Base-by-base conservation (phyloP, 2,888 invertebrate species). In the Chironomus tentans region DNA sequence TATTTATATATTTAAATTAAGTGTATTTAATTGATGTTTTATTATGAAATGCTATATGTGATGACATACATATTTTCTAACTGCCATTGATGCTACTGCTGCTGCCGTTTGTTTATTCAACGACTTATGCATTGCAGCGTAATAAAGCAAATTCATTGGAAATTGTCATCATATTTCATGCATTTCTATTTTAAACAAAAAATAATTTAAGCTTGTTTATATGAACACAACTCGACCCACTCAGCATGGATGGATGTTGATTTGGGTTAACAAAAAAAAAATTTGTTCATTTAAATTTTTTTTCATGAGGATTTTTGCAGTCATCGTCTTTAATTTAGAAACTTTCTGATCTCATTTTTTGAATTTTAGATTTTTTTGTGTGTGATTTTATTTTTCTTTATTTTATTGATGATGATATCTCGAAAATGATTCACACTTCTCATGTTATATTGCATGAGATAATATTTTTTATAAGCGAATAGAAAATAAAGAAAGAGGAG, bases 1-100 rank as follows among this genome's bases (percentile, higher is more conserved):
- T 38, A 38, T 56, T 56, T 56, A 18, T 56, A 56, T 28, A 38
- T 68, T n/a, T 38, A 15, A 28, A 68, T 28, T 68, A 47, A 46
- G 48, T 47, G 46, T 15, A 18, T 15, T 70, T 70, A 70, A 70
- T 70, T 70, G 48, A 70, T 70, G 70, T 70, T 70, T 38, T 38
- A 38, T 38, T 7, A 47, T 70, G 70, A 70, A 70, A 70, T 10
- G 10, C 48, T 18, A 70, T 70, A 47, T 70, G 56, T 4, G 15
- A n/a, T 56, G 15, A 15, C 7, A 5, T n/a, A 18, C 56, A 56
- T 56, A 18, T 18, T 38, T 38, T 38, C 38, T 38, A 38, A 38
- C 38, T 38, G 38, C 10, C 10, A 10, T 38, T 38, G 10, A 10
- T 38, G 38, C 38, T 38, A 38, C 38, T 38, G 2, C 10, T n/a